These are phyloP conservation scores for Cyclura pinguis DNA, from an alignment of 2,797 vertebrate genomes.

Conservation along the genomic window DNA sequence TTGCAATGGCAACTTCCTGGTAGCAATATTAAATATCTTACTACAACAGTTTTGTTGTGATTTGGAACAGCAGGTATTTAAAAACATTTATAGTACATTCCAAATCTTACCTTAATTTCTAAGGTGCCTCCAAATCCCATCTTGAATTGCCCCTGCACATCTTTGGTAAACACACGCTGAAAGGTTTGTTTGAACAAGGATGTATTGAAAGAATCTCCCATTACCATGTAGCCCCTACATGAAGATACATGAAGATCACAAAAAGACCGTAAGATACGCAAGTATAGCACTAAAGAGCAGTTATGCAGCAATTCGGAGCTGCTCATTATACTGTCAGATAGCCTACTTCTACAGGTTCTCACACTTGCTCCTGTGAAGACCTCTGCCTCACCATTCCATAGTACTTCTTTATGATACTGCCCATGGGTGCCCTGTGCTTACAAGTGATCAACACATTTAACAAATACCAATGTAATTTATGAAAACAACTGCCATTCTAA, in stretches of 20 bases:
- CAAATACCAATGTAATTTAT: neutral
- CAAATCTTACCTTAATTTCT: slow-evolving; percentile 92
- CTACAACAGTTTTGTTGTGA: neutral
- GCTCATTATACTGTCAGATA: neutral
- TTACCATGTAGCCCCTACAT: slow-evolving; percentile 95
- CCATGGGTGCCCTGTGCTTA: neutral
- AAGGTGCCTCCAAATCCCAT: slow-evolving; percentile 95
- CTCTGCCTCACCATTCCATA: neutral
- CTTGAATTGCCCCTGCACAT: slow-evolving; percentile 93
- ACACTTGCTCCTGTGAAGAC: neutral
- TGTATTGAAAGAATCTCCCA: slow-evolving; percentile 98
- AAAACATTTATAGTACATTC: slow-evolving; percentile 2
- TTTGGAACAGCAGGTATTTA: neutral
- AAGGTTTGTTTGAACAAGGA: slow-evolving; percentile 98
- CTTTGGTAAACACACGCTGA: slow-evolving; percentile 96
- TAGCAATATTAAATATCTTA: neutral
- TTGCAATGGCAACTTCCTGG: neutral
- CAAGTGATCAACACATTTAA: neutral
- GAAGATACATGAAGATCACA: slow-evolving; percentile 70
- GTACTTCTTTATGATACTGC: neutral
- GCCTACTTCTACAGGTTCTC: neutral
- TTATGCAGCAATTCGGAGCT: slow-evolving; percentile 5
- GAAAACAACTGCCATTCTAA: neutral
- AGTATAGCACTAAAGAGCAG: neutral
- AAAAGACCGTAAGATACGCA: slow-evolving; percentile 2